These are phyloP conservation scores for Pyralis farinalis DNA, from an alignment of 2,888 invertebrate species.

Conservation along the genomic window DNA sequence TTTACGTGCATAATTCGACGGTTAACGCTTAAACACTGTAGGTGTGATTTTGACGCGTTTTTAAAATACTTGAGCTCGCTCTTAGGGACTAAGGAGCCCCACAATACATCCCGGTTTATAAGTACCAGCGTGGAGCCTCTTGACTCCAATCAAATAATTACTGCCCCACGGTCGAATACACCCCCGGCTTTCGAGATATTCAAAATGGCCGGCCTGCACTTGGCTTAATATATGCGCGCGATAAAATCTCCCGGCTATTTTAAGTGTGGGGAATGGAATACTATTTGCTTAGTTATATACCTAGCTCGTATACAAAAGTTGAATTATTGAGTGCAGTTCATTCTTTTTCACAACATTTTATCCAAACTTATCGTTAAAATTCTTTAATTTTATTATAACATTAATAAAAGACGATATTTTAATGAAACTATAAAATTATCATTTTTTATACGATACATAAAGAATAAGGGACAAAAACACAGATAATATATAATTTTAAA, in stretches of 20 bases:
- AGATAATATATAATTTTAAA: too few species aligned
- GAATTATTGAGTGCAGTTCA: too few species aligned
- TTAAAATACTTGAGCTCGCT: conserved; percentile 52
- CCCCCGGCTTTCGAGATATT: conserved; percentile 66
- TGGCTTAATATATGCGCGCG: conserved; percentile 53
- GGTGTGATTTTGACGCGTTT: conserved; percentile 65
- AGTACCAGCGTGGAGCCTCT: conserved; percentile 75
- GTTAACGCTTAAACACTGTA: conserved; percentile 69
- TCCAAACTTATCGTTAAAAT: too few species aligned
- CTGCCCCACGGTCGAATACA: conserved; percentile 74
- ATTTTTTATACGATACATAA: too few species aligned
- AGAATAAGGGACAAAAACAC: too few species aligned
- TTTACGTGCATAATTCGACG: conserved; percentile 32
- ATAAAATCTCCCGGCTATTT: conserved; percentile 44
- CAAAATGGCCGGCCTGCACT: conserved; percentile 68
- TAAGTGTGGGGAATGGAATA: neutral
- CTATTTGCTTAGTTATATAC: too few species aligned
- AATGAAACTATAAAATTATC: too few species aligned
- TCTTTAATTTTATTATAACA: too few species aligned
- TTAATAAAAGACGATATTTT: too few species aligned
- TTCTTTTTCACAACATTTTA: too few species aligned
- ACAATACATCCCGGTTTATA: conserved; percentile 60
- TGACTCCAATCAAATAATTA: conserved; percentile 80
- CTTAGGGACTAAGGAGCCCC: conserved; percentile 46
- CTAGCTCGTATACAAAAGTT: too few species aligned